These are phyloP conservation scores for Leistus spinibarbis DNA, from an alignment of 2,888 invertebrate species.

Conservation along the genomic window DNA sequence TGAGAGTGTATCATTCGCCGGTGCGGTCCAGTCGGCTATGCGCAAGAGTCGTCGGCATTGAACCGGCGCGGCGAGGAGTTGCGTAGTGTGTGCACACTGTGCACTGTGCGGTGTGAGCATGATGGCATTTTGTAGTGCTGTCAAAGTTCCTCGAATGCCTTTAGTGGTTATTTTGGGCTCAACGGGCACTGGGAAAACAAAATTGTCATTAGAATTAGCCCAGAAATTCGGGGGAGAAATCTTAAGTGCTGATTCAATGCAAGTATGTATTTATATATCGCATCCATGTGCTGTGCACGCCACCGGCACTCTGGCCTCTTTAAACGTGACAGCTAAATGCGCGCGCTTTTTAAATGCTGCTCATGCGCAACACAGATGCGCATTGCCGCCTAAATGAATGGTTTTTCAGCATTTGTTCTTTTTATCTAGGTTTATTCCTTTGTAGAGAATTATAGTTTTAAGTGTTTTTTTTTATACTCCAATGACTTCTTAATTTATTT, in stretches of 20 bases:
- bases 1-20: background rate
- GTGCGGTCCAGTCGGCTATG: no score
- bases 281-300: slow-evolving; percentile 4
- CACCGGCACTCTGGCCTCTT: slow-evolving; percentile 2
- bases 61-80: background rate
- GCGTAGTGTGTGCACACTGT: background rate
- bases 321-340: slow-evolving; percentile 21
- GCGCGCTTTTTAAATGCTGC: background rate
- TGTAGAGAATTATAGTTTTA: no score
- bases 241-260: slow-evolving; percentile 99
- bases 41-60: background rate
- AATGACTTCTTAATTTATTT: no score
- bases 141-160: slow-evolving; percentile 59
- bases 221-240: slow-evolving; percentile 87
- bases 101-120: background rate
- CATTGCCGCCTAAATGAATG: background rate
- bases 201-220: slow-evolving; percentile 90
- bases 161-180: slow-evolving; percentile 92
- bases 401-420: no score
- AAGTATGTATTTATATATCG: slow-evolving; percentile 64
- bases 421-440: no score
- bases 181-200: slow-evolving; percentile 97
- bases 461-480: no score
- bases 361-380: background rate
- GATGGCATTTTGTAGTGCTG: slow-evolving; percentile 31